phyloP scores from a whole-genome alignment of 2,113 vertebrate genomes.

The Ursus arctos region DNA sequence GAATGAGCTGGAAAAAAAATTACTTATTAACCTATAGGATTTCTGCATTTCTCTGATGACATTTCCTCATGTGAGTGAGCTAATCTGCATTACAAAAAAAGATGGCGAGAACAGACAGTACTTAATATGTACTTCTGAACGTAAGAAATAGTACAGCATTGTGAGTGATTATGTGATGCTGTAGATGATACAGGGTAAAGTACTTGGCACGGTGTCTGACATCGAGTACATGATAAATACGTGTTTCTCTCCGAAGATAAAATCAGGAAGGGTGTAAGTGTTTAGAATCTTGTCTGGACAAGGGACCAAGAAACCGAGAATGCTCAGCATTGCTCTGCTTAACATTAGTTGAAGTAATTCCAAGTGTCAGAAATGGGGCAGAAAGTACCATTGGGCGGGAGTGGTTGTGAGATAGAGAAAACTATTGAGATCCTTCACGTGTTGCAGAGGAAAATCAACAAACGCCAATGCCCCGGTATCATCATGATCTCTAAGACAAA shows the following conservation, averaged over 20 bases:
- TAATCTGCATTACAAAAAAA: constrained; percentile 41
- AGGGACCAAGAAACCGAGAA: neutral
- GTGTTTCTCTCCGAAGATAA: constrained; percentile 21
- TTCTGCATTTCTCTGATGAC: neutral
- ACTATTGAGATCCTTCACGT: accelerated
- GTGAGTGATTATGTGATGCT: neutral
- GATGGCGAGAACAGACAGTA: neutral
- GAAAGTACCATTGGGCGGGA: neutral
- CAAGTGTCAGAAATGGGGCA: neutral
- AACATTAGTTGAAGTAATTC: neutral
- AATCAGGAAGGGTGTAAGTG: neutral
- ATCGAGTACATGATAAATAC: neutral
- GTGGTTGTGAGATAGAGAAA: neutral
- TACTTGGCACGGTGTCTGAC: neutral
- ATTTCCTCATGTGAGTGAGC: neutral
- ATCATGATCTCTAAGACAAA: neutral
- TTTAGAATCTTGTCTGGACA: neutral
- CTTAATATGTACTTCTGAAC: neutral
- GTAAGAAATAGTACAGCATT: neutral
- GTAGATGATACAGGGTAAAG: neutral
- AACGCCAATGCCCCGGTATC: accelerated
- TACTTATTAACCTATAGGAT: neutral
- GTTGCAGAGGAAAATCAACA: neutral
- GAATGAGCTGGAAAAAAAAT: neutral
- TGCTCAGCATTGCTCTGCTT: neutral